Evolutionary conservation across 2,888 invertebrate species (phyloP), one percentile per base, ranked within the genome.

Genomic region (Scaptodrosophila latifasciaeformis): DNA sequence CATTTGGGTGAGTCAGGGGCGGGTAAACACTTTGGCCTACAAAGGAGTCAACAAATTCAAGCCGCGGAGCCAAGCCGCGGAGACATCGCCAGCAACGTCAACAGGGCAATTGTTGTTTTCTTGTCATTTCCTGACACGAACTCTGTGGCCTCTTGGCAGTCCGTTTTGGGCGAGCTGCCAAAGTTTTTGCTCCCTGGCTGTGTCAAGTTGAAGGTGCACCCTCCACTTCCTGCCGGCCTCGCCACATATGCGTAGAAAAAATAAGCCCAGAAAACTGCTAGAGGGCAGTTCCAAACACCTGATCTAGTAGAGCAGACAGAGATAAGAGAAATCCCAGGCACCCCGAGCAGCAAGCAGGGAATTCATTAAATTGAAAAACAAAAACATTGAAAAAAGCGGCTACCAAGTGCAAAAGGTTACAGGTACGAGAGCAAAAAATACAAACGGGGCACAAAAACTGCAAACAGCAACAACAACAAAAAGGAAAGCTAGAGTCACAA

Each of bases 331-430:
- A n/a, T n/a, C n/a, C n/a, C n/a, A n/a, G n/a, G n/a, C n/a, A n/a
- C 4, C 5, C 27, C 5, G 5, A 27, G 42, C 39, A 49, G 37
- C 46, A 29, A 35, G 24, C 29, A 40, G 54, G 59, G 79, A 75
- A 65, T 67, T 81, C 72, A 72, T 72, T 72, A 72, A 82, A 81
- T 77, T 70, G 69, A 62, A 61, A 52, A 60, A 79, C 79, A n/a
- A n/a, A n/a, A n/a, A n/a, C n/a, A n/a, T n/a, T n/a, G n/a, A n/a
- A n/a, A n/a, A n/a, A n/a, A n/a, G n/a, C 81, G 82, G 80, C 74
- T 81, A 79, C 83, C 82, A 83, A 81, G 83, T 81, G 80, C 83
- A 83, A 81, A 83, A 81, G 81, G 81, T 81, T 83, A 81, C 81
- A 83, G 83, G 82, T 79, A 81, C 72, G n/a, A 65, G 70, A 59